Base-by-base conservation (phyloP, 2,888 invertebrate genomes). In the Apeira syringaria region DNA sequence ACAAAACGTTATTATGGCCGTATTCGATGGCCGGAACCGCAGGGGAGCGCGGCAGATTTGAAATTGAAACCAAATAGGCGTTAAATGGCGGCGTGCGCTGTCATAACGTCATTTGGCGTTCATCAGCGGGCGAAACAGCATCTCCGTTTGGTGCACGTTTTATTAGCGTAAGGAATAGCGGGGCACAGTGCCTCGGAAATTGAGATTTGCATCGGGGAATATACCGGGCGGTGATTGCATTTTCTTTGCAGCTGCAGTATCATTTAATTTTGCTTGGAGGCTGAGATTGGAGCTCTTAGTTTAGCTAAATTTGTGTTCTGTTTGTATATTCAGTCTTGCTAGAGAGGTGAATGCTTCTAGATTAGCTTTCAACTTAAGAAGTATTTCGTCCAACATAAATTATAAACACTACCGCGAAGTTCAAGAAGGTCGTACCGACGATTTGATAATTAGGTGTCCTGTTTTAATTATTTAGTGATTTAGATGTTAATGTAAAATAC, bases 1-100 rank as follows among this genome's bases (percentile, higher is more conserved):
- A 86, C 81, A 86, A 84, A 83, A 84, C 76, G 67, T 74, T 69
- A 82, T 86, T 87, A 78, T 76, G 33, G 74, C 73, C 68, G 74
- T 66, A 69, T 77, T 87, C 83, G 70, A 74, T 82, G 86, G 72
- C 82, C 82, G 82, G 81, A 81, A 80, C 77, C 76, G 73, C 77
- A 74, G 80, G 77, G 87, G 86, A 80, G 83, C 83, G 87, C 89
- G 83, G 71, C 72, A 86, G 81, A 89, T 91, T 91, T 90, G 91
- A 88, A 84, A 87, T 89, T 90, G 91, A 89, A 91, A 84, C 86
- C 92, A 92, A 92, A 92, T 92, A 92, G 91, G 92, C 92, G 92
- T 92, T 92, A 92, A 92, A 92, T 92, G 91, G 91, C 91, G 90
- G 87, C 90, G 86, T 80, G 81, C 84, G 83, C 80, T 85, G 84